Percentiles rank a stretch among this genome's conserved stretches.
Conservation (phyloP, 2,113 vertebrate species). For the Poeciliopsis turrubarensis region DNA sequence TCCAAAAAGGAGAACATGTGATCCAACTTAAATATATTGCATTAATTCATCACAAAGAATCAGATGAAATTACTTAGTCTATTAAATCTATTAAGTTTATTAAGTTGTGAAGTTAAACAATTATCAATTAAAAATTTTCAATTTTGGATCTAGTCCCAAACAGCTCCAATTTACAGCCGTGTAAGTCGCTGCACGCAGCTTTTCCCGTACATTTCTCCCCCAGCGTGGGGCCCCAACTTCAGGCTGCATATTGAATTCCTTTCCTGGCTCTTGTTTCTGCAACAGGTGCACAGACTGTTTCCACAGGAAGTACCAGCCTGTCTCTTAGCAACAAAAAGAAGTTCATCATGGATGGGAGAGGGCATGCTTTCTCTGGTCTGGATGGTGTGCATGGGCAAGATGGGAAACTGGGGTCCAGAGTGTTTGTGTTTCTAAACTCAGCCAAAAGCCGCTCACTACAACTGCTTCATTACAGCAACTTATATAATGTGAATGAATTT, state of each 20-base stretch:
- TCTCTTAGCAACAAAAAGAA: conserved; percentile 66
- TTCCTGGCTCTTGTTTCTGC: conserved; percentile 46
- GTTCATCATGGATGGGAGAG: conserved; percentile 34
- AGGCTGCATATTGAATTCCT: conserved; percentile 45
- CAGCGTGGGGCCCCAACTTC: conserved; percentile 13
- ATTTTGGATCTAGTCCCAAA: neutral
- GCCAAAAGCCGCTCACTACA: neutral
- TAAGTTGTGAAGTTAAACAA: too few relatives aligned
- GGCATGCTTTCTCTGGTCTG: conserved; percentile 42
- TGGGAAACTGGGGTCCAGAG: conserved; percentile 14
- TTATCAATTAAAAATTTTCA: too few relatives aligned
- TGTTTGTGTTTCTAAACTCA: neutral
- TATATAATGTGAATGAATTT: neutral
- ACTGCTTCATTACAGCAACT: neutral
- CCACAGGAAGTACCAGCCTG: conserved; percentile 49
- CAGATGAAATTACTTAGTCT: too few relatives aligned
- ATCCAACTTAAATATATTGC: too few relatives aligned
- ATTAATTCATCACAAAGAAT: too few relatives aligned
- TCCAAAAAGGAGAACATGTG: too few relatives aligned
- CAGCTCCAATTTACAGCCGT: conserved; percentile 8
- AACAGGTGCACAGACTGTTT: conserved; percentile 68
- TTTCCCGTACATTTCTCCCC: neutral
- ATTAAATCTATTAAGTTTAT: too few relatives aligned
- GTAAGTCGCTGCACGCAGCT: conserved; percentile 8
- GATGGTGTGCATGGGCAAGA: conserved; percentile 33